These are phyloP conservation scores for Plectropomus leopardus DNA, from an alignment of 2,113 vertebrate species.

Conservation along the genomic window DNA sequence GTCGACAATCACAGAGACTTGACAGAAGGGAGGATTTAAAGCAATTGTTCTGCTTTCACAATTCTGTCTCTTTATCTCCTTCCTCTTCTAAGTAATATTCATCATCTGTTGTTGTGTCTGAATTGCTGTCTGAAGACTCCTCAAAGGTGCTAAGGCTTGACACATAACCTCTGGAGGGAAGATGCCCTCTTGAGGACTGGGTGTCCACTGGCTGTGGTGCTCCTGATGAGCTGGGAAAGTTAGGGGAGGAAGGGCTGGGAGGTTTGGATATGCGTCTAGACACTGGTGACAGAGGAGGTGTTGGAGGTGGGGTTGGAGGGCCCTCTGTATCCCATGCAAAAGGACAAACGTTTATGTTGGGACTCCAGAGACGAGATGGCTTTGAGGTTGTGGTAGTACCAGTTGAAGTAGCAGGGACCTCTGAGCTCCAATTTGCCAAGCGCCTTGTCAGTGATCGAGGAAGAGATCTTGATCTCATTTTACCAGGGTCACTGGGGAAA, in stretches of 20 bases:
- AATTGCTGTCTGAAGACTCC: constrained; percentile 85
- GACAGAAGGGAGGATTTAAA: not conserved
- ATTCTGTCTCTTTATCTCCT: constrained; percentile 83
- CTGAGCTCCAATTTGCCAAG: constrained; percentile 68
- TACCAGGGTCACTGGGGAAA: constrained; percentile 45
- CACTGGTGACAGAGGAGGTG: constrained; percentile 76
- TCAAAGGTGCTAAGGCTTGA: constrained; percentile 82
- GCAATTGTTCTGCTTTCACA: constrained; percentile 64
- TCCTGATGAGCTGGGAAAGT: constrained; percentile 71
- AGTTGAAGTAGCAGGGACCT: not conserved
- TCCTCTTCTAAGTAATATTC: constrained; percentile 91
- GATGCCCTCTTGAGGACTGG: constrained; percentile 71
- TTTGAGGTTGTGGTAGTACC: constrained; percentile 22
- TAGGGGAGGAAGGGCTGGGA: constrained; percentile 68
- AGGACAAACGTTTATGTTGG: constrained; percentile 52
- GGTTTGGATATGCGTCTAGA: constrained; percentile 76
- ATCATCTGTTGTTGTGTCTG: constrained; percentile 94
- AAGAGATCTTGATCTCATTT: constrained; percentile 73
- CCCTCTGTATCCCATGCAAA: constrained; percentile 70
- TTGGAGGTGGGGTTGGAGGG: constrained; percentile 81
- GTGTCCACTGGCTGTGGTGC: constrained; percentile 67
- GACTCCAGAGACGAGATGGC: constrained; percentile 37
- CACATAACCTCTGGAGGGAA: constrained; percentile 75
- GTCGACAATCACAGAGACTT: constrained; percentile 8
- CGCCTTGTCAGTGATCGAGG: constrained; percentile 72